Evolutionary conservation across 2,113 vertebrate species (phyloP).

Genomic region (Chloebia gouldiae): DNA sequence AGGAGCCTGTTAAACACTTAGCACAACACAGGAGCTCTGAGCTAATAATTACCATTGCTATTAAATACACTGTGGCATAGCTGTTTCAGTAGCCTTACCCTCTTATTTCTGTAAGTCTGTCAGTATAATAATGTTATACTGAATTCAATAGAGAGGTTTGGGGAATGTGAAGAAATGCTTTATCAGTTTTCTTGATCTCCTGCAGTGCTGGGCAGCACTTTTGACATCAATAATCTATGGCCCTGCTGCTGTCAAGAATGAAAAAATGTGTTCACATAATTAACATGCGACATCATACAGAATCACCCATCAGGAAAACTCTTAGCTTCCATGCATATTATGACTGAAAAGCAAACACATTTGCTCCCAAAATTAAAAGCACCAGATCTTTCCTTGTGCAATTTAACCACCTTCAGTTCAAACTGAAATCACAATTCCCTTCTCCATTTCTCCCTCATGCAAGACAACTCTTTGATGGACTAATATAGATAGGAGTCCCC

Average conservation of each 20-base stretch:
- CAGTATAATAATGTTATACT: conserved; percentile 24
- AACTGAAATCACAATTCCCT: background rate
- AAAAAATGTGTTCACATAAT: background rate
- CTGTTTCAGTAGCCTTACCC: background rate
- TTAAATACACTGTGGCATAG: conserved; percentile 32
- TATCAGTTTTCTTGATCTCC: background rate
- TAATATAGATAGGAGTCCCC: background rate
- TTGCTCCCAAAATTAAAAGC: background rate
- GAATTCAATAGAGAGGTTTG: background rate
- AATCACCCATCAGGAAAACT: background rate
- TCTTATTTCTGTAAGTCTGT: background rate
- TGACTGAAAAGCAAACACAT: background rate
- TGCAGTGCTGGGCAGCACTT: background rate
- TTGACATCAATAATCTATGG: background rate
- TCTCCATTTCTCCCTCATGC: background rate
- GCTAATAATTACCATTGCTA: conserved; percentile 44
- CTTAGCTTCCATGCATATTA: background rate
- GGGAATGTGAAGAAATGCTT: conserved; percentile 1
- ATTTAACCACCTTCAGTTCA: background rate
- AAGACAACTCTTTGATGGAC: background rate
- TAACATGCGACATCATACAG: background rate
- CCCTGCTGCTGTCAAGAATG: background rate
- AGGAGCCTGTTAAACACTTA: conserved; percentile 54
- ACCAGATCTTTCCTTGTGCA: background rate
- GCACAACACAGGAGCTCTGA: conserved; percentile 27